Percentiles rank a stretch among this genome's conserved stretches.
Conservation (phyloP, 1,140 invertebrate species). For the Tetramorium alpestre region DNA sequence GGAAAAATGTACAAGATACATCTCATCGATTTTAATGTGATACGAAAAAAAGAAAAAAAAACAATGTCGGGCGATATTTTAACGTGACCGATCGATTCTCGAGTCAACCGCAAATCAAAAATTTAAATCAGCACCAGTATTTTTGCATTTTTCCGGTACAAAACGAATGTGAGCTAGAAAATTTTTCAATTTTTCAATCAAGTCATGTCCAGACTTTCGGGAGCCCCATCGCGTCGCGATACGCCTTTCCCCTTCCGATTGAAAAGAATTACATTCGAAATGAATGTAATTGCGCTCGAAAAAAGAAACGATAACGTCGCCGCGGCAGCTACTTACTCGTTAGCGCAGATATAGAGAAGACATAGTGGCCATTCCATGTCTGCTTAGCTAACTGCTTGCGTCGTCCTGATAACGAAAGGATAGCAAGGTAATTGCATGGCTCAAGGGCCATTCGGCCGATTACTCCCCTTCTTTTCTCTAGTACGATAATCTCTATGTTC, state of each 20-base stretch:
- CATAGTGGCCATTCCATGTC: slow-evolving; percentile 61
- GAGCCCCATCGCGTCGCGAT: neutral
- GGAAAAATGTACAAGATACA: neutral
- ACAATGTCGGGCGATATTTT: neutral
- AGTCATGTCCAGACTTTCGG: slow-evolving; percentile 4
- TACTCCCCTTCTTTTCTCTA: slow-evolving; percentile 44
- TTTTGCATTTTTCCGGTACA: neutral
- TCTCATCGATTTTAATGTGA: slow-evolving; percentile 18
- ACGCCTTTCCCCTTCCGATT: slow-evolving; percentile 7
- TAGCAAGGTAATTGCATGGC: slow-evolving; percentile 64
- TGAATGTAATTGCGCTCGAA: slow-evolving; percentile 53
- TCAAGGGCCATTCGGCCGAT: slow-evolving; percentile 45
- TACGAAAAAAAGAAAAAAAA: slow-evolving; percentile 28
- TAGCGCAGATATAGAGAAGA: slow-evolving; percentile 67
- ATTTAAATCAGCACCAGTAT: slow-evolving; percentile 29
- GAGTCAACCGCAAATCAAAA: slow-evolving; percentile 36
- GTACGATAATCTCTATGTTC: slow-evolving; percentile 18
- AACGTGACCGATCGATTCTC: slow-evolving; percentile 20
- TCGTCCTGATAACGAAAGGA: slow-evolving; percentile 71
- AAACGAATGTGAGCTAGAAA: neutral
- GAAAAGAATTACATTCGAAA: slow-evolving; percentile 57
- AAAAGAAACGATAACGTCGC: slow-evolving; percentile 54
- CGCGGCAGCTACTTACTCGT: slow-evolving; percentile 48
- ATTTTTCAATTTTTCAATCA: slow-evolving; percentile 30
- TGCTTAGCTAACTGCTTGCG: slow-evolving; percentile 48